phyloP scores from a whole-genome alignment of 2,888 invertebrate genomes.

The Polyommatus icarus region DNA sequence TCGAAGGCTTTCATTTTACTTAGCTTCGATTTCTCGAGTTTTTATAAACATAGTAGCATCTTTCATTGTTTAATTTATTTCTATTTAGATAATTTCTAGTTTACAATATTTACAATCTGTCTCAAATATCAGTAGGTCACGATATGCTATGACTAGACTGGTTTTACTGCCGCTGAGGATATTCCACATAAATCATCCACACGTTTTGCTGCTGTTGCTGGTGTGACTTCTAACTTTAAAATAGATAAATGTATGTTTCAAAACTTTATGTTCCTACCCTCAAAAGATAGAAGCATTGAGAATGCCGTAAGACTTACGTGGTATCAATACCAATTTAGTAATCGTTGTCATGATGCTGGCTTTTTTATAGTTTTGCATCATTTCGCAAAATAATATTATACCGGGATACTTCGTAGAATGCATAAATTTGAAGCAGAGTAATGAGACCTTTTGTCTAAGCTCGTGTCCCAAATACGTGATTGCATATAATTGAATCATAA shows the following conservation, averaged over 20 bases:
- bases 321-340: neutral
- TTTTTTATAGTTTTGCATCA: neutral
- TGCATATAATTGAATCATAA: constrained; percentile 33
- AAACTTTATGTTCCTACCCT: constrained; percentile 13
- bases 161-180: constrained; percentile 2
- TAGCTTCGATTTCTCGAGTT: too few relatives aligned
- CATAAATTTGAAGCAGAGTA: neutral
- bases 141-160: neutral
- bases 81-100: neutral
- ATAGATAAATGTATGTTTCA: constrained; percentile 19
- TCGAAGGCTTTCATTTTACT: too few relatives aligned
- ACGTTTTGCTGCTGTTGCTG: constrained; percentile 15
- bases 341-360: too few relatives aligned
- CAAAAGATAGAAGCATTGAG: neutral
- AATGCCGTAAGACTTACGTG: neutral
- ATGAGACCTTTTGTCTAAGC: constrained; percentile 16
- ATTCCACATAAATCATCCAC: neutral
- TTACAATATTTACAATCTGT: neutral
- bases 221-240: constrained; percentile 25
- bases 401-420: neutral
- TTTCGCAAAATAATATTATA: neutral
- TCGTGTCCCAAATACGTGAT: constrained; percentile 22
- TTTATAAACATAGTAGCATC: too few relatives aligned
- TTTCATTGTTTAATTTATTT: neutral
- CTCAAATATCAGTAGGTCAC: constrained; percentile 1